Base-by-base conservation (phyloP, 1,140 invertebrate genomes). In the Apis dorsata region DNA sequence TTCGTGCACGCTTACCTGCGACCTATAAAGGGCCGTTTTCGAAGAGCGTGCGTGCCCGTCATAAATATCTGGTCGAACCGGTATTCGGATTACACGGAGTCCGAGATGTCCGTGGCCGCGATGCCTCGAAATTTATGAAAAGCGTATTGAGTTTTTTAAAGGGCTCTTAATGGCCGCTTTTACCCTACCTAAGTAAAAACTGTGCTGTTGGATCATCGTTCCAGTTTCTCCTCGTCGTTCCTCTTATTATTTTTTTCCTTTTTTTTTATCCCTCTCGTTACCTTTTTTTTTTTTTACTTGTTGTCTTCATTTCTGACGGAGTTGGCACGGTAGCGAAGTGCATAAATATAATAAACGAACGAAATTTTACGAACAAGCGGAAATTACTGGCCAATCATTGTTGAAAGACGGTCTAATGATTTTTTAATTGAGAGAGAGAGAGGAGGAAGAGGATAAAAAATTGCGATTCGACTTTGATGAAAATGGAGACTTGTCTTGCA, bases 1-100 rank as follows among this genome's bases (percentile, higher is more conserved):
- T 21, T n/a, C 1, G 19, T 44, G 21, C 17, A 28, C 55, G n/a
- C 62, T 11, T 19, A 44, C 19, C 1, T 17, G 15, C 69, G 60
- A 65, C 71, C 79, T 68, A 66, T 59, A 81, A 81, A 81, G 28
- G 28, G 34, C 55, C 71, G n/a, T 75, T 74, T 81, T 74, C 60
- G 74, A 76, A 76, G 65, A 51, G 53, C 28, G 80, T 44, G n/a
- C 21, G 19, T 34, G 55, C 60, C 17, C 73, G 80, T 63, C 63
- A 51, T 51, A 69, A 81, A 68, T 76, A 81, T 55, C 28, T 51
- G 13, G 21, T 10, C 24, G 53, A 79, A 17, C 60, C 59, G n/a
- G 51, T 55, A 59, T 57, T 72, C 28, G 59, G 71, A 81, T 73
- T 81, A 66, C 19, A 59, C 49, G 44, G n/a, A 9, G 24, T 24